phyloP scores from a whole-genome alignment of 1,140 invertebrate genomes.

The Bombus confusus region DNA sequence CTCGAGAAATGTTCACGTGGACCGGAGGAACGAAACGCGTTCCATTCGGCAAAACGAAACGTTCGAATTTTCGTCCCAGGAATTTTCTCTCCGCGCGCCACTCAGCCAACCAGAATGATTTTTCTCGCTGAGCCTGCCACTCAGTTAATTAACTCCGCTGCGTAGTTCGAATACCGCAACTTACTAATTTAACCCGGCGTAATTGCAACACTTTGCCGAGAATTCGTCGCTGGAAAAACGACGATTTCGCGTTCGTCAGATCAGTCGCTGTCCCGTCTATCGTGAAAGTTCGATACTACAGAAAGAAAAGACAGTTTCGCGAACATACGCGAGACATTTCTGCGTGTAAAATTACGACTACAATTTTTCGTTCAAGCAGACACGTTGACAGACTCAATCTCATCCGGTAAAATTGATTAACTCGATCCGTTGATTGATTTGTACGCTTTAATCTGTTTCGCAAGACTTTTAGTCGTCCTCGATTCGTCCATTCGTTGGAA shows the following conservation, averaged over 20 bases:
- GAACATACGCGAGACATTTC: not conserved
- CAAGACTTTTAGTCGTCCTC: not conserved
- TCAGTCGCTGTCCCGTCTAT: not conserved
- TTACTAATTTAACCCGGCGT: conserved; percentile 27
- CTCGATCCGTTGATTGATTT: not conserved
- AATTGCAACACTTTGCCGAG: conserved; percentile 18
- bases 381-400: not conserved
- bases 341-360: too few relatives aligned
- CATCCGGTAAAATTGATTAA: not conserved
- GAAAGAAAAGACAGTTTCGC: not conserved
- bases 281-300: not conserved
- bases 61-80: not conserved
- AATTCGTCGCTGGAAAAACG: too few relatives aligned
- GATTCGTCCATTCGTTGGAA: not conserved
- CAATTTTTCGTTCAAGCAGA: too few relatives aligned
- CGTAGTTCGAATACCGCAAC: conserved; percentile 28
- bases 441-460: not conserved
- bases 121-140: conserved; percentile 19
- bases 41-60: conserved; percentile 13
- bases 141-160: conserved; percentile 33
- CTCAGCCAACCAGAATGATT: not conserved
- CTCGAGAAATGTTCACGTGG: not conserved
- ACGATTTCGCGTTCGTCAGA: not conserved
- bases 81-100: too few relatives aligned
- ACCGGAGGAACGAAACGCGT: not conserved